phyloP scores from a whole-genome alignment of 2,888 invertebrate genomes.

The Rugalucina vietnamica region DNA sequence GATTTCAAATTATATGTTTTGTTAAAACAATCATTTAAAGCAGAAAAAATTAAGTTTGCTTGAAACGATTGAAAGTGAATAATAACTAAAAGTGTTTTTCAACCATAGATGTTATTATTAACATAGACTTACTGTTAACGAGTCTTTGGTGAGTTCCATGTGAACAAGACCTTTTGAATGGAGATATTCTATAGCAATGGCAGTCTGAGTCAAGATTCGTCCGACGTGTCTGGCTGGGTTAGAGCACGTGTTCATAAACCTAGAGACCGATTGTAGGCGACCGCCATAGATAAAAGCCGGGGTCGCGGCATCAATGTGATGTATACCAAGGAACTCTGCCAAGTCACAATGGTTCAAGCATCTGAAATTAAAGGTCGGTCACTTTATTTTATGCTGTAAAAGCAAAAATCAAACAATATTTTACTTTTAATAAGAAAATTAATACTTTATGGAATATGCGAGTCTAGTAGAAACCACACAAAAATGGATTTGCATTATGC shows the following conservation, averaged over 20 bases:
- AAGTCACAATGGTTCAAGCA: conserved; percentile 62
- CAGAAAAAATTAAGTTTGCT: too few relatives aligned
- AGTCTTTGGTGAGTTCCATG: conserved; percentile 72
- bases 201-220: conserved; percentile 53
- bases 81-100: too few relatives aligned
- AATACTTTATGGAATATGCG: too few relatives aligned
- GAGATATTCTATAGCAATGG: conserved; percentile 70
- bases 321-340: conserved; percentile 73
- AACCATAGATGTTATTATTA: too few relatives aligned
- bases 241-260: conserved; percentile 35
- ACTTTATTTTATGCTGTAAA: too few relatives aligned
- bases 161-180: conserved; percentile 77
- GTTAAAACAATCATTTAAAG: too few relatives aligned
- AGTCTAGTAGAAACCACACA: too few relatives aligned
- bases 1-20: too few relatives aligned
- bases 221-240: not conserved
- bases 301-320: conserved; percentile 59
- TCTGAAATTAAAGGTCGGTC: conserved; percentile 60
- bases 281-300: conserved; percentile 70
- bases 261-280: conserved; percentile 59
- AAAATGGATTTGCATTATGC: too few relatives aligned
- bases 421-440: too few relatives aligned
- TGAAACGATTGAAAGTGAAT: too few relatives aligned
- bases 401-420: too few relatives aligned
- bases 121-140: not conserved